These are phyloP conservation scores for Drosophila flavopinicola DNA, from an alignment of 2,888 invertebrate species.

Conservation along the genomic window DNA sequence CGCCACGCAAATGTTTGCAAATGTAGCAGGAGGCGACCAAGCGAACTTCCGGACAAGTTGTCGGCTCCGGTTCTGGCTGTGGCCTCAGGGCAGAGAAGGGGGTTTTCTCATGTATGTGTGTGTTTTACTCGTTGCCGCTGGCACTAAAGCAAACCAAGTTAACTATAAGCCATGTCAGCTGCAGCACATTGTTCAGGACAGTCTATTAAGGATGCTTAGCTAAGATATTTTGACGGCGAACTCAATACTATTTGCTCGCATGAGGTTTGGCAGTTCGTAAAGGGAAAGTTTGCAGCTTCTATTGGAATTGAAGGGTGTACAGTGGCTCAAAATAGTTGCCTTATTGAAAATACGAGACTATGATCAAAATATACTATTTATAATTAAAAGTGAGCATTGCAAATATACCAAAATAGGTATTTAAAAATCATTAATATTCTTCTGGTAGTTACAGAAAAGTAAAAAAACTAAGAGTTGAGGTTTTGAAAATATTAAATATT, in stretches of 20 bases:
- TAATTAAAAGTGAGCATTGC: too few relatives aligned
- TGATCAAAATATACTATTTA: too few relatives aligned
- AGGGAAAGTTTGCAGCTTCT: conserved; percentile 11
- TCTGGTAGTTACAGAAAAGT: too few relatives aligned
- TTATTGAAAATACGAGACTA: too few relatives aligned
- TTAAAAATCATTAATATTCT: too few relatives aligned
- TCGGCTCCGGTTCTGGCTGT: conserved; percentile 4
- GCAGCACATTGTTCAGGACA: conserved; percentile 3
- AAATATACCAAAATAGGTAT: too few relatives aligned
- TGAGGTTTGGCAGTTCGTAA: conserved; percentile 13
- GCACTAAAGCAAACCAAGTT: conserved; percentile 23
- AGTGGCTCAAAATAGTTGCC: not conserved
- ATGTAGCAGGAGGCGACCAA: conserved; percentile 35
- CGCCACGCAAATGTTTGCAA: conserved; percentile 37
- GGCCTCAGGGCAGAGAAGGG: not conserved
- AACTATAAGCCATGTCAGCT: conserved; percentile 12
- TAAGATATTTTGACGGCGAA: conserved; percentile 11
- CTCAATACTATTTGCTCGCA: conserved; percentile 22
- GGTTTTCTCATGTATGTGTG: conserved; percentile 7
- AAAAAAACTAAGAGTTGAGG: too few relatives aligned
- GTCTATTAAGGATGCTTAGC: conserved; percentile 21
- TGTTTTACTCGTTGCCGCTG: conserved; percentile 31
- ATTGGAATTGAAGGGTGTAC: not conserved
- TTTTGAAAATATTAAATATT: too few relatives aligned
- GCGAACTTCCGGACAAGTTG: conserved; percentile 57